These are phyloP conservation scores for Baryphthengus martii DNA, from an alignment of 2,113 vertebrate species.

Conservation along the genomic window DNA sequence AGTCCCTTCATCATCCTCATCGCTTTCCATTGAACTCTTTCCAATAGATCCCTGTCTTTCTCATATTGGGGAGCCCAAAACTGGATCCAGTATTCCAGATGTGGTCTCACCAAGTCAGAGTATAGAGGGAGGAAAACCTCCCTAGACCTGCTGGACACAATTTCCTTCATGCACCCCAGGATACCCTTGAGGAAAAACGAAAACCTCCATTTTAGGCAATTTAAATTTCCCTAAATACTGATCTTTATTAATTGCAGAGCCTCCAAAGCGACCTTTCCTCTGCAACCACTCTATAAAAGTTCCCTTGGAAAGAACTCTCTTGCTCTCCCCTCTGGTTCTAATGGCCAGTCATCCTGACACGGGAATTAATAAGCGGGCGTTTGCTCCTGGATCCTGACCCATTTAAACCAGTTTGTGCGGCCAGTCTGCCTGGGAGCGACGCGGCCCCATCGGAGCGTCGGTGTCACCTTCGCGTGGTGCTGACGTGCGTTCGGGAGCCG, in stretches of 20 bases:
- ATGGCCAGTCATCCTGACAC: neutral
- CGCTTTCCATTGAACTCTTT: too few species aligned
- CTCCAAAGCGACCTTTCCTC: neutral
- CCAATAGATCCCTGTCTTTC: too few species aligned
- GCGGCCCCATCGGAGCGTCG: neutral
- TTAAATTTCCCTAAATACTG: neutral
- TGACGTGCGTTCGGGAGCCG: neutral
- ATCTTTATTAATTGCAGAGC: neutral
- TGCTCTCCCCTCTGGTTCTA: neutral
- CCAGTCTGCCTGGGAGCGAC: neutral
- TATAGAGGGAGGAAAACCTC: too few species aligned
- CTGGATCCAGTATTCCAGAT: too few species aligned
- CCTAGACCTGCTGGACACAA: too few species aligned
- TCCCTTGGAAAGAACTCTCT: neutral
- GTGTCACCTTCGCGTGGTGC: neutral
- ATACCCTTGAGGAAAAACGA: neutral
- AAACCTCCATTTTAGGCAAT: neutral
- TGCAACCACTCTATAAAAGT: neutral
- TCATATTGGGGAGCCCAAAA: too few species aligned
- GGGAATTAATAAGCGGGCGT: neutral
- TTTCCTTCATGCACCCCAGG: too few species aligned
- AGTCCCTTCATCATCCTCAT: too few species aligned
- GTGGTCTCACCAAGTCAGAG: too few species aligned
- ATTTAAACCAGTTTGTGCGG: neutral
- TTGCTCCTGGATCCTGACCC: neutral